Evolutionary conservation across 2,888 invertebrate genomes (phyloP), one percentile per base, ranked within the genome.

Genomic region (Epinotia ramella): DNA sequence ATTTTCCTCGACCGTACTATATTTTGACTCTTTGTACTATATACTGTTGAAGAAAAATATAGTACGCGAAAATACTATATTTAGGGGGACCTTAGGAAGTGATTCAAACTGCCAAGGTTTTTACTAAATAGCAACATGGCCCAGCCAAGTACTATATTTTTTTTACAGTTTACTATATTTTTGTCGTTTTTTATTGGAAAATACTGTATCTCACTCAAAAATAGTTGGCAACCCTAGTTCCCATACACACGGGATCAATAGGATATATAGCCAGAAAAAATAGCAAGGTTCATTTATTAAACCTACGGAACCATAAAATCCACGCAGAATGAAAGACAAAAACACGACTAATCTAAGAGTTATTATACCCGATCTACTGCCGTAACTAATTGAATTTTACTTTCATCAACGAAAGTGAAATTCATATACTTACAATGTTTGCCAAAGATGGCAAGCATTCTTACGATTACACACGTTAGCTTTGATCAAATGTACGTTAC

Each of bases 401-500:
- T 85, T 82, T 84, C 81, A 70, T 82, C 65, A 5, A 70, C 68
- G 78, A 86, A 85, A 86, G 84, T 81, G 85, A 86, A 82, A 81
- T 59, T 62, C 62, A 28, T 24, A 49, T 53, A n/a, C n/a, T n/a
- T n/a, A 60, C 60, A 53, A 49, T n/a, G 60, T 73, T 62, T 59
- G 49, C 59, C 24, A 60, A 66, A 65, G 20, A 59, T 44, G 20
- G 70, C 66, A 56, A 53, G 56, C 70, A 56, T 65, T 71, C 6
- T 18, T 66, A 44, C 13, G 3, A 65, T 53, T 66, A 71, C 53
- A 9, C 46, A 63, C 6, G 7, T 28, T 40, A 9, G 40, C 12
- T 12, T 18, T 40, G 18, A 46, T 63, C 40, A 64, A 46, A 44
- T 28, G 44, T 64, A 28, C n/a, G 44, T 64, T 60, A 56, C 44